Conservation (phyloP, 2,113 vertebrate species). For the Connochaetes taurinus region DNA sequence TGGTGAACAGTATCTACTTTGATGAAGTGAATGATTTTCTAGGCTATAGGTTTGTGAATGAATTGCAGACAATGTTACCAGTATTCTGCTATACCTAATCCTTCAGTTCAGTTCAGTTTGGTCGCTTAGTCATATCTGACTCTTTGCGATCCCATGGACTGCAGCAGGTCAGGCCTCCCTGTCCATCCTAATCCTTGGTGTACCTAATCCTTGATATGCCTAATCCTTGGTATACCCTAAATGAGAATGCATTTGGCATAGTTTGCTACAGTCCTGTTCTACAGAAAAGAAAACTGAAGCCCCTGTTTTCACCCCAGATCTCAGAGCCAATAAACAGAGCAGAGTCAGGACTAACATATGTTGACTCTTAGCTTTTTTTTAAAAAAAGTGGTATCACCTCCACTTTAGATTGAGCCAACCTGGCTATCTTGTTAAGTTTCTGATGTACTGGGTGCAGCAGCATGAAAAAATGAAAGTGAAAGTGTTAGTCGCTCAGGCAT, state of each 20-base stretch:
- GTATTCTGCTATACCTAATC: neutral
- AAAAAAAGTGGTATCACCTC: neutral
- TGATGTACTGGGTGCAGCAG: neutral
- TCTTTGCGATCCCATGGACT: neutral
- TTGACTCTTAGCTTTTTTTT: neutral
- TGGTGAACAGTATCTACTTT: neutral
- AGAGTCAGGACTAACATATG: neutral
- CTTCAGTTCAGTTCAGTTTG: neutral
- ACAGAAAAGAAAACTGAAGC: neutral
- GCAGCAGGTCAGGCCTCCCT: neutral
- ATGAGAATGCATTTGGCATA: neutral
- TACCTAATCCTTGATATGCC: neutral
- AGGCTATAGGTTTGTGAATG: neutral
- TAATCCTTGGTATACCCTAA: neutral
- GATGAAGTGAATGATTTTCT: neutral
- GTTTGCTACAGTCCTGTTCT: neutral
- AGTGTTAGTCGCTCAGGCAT: neutral
- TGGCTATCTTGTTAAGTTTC: neutral
- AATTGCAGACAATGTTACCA: neutral
- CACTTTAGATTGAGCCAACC: constrained; percentile 21
- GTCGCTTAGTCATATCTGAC: neutral
- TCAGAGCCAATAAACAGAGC: neutral
- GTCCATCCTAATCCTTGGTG: neutral
- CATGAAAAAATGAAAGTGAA: neutral
- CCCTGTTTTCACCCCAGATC: neutral